Percentiles rank a stretch among this genome's conserved stretches.
phyloP scores from a whole-genome alignment of 2,888 invertebrate species.

The Lacanobia oleracea region DNA sequence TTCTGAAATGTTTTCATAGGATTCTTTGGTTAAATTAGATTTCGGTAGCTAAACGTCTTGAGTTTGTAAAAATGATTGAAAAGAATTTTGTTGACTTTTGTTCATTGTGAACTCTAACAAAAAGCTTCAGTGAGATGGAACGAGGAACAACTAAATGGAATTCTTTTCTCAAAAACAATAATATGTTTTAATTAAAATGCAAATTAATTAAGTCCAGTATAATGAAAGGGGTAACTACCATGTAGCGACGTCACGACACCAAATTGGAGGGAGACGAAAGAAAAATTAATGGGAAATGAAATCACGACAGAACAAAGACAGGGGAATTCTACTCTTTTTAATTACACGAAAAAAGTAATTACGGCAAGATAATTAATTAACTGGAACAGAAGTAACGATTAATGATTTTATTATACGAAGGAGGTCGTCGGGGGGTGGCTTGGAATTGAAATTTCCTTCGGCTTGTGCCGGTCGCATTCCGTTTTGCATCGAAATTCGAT shows the following conservation, averaged over 20 bases:
- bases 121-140: slow-evolving; percentile 70
- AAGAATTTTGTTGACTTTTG: slow-evolving; percentile 57
- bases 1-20: slow-evolving; percentile 51
- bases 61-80: slow-evolving; percentile 58
- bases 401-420: slow-evolving; percentile 91
- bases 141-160: slow-evolving; percentile 69
- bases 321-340: slow-evolving; percentile 90
- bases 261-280: slow-evolving; percentile 92
- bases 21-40: slow-evolving; percentile 52
- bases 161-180: slow-evolving; percentile 81
- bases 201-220: slow-evolving; percentile 89
- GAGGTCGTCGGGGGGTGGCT: slow-evolving; percentile 85
- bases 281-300: slow-evolving; percentile 91
- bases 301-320: slow-evolving; percentile 90
- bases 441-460: slow-evolving; percentile 86
- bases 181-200: slow-evolving; percentile 89
- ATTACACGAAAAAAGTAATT: slow-evolving; percentile 91
- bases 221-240: slow-evolving; percentile 89
- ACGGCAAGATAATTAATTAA: slow-evolving; percentile 91
- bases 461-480: slow-evolving; percentile 76
- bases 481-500: slow-evolving; percentile 84
- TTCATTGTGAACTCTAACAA: slow-evolving; percentile 64
- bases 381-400: slow-evolving; percentile 91
- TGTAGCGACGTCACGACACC: slow-evolving; percentile 87
- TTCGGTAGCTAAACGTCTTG: slow-evolving; percentile 45